Evolutionary conservation across 2,797 vertebrate genomes (phyloP).

Genomic region (Sebastes vulpes): DNA sequence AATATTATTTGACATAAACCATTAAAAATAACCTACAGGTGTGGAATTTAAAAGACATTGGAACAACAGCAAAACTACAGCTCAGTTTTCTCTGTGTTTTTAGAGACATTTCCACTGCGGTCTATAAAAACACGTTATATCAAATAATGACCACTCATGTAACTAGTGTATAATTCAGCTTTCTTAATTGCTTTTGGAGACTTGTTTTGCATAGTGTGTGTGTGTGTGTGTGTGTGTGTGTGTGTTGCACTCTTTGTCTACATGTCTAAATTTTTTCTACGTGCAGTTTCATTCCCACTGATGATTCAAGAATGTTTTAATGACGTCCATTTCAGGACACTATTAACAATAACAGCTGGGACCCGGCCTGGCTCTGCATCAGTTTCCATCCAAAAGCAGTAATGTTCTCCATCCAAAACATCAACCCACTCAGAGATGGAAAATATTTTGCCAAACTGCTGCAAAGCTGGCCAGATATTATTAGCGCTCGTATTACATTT

Average conservation of each 20-base stretch:
- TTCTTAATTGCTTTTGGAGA: background rate
- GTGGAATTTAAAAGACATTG: background rate
- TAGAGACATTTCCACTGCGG: background rate
- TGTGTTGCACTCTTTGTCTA: background rate
- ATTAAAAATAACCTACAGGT: too few species aligned
- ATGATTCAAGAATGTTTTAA: constrained; percentile 25
- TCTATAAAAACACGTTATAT: background rate
- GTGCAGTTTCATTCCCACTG: background rate
- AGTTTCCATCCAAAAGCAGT: background rate
- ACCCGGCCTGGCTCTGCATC: background rate
- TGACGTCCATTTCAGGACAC: background rate
- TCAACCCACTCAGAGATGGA: background rate
- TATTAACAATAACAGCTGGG: constrained; percentile 35
- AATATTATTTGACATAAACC: too few species aligned
- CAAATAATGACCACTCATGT: background rate
- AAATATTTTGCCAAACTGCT: background rate
- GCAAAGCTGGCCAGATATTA: background rate
- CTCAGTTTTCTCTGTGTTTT: background rate
- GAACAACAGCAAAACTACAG: background rate
- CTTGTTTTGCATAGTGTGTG: background rate
- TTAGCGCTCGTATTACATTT: background rate
- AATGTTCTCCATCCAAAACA: background rate
- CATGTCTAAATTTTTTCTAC: background rate
- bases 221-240: too few species aligned
- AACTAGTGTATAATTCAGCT: background rate